Base-by-base conservation (phyloP, 2,113 vertebrate genomes). In the Pterocles burchelli region DNA sequence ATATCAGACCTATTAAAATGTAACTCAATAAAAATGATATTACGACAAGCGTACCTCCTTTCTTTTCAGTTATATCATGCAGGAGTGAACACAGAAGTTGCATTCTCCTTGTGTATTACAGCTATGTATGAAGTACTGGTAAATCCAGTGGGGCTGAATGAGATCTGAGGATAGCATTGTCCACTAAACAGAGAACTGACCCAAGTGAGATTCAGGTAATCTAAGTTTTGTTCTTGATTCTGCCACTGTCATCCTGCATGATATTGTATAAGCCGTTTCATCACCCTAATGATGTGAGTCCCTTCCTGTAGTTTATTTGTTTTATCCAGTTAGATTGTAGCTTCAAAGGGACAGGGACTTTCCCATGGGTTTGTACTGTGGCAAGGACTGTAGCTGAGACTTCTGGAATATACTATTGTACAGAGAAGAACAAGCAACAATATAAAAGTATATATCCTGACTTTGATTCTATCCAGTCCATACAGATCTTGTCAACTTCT, bases 1-100 rank as follows among this genome's bases (percentile, higher is more conserved):
- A 65, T 85, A 88, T 74, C 92, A 91, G 85, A 52, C 70, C 67
- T 74, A 79, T 57, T 88, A 83, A 94, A 68, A 46, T 62, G 63
- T 81, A 78, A 51, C 58, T 92, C 78, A 80, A 78, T 93, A 75
- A 75, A 87, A 76, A 71, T 67, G 7, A 61, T 68, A 46, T 79
- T 77, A 33, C 74, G 41, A 24, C 80, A 41, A 79, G 25, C 38
- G 45, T 55, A 26, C n/a, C 16, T 54, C 9, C 38, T 51, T 29
- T 82, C 17, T 76, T 81, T 88, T 58, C 55, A 57, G 67, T 36
- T 43, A 26, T 15, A 6, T 17, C 29, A 12, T 18, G 38, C 57
- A 86, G 66, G 21, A 54, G 13, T 28, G 55, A 73, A 34, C 19
- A 34, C 0, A 1, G 28, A 58, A 45, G 7, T 33, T 79, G 46